Evolutionary conservation across 2,888 invertebrate genomes (phyloP).

Genomic region (Bhutanitis thaidina): DNA sequence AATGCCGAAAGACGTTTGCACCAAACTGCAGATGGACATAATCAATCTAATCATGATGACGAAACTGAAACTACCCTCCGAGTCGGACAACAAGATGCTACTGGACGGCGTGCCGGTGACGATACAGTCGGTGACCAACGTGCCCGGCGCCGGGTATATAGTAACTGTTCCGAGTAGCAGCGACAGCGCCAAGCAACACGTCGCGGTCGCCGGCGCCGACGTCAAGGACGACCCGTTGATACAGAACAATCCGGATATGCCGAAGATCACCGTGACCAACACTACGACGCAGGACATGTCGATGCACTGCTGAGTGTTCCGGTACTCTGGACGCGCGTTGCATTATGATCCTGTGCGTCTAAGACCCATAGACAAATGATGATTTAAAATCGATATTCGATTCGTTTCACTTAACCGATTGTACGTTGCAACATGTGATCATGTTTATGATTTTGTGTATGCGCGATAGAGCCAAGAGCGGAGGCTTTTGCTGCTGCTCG

Average conservation of each 20-base stretch:
- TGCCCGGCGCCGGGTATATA: conserved; percentile 6
- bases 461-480: too few relatives aligned
- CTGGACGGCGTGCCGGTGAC: conserved; percentile 13
- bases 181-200: not conserved
- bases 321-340: too few relatives aligned
- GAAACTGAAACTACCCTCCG: conserved; percentile 28
- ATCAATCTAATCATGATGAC: conserved; percentile 49
- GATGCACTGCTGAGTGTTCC: not conserved
- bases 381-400: too few relatives aligned
- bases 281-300: not conserved
- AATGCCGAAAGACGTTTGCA: conserved; percentile 37
- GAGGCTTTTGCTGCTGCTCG: too few relatives aligned
- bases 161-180: conserved; percentile 5
- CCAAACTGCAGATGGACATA: conserved; percentile 51
- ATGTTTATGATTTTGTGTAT: too few relatives aligned
- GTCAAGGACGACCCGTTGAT: not conserved
- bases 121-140: conserved; percentile 5
- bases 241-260: not conserved
- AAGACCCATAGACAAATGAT: too few relatives aligned
- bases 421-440: too few relatives aligned
- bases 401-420: too few relatives aligned
- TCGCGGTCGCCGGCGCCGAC: not conserved
- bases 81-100: conserved; percentile 10
- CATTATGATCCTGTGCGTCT: too few relatives aligned
- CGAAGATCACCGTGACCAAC: not conserved